Base-by-base conservation (phyloP, 2,797 vertebrate species). In the Hybognathus amarus region DNA sequence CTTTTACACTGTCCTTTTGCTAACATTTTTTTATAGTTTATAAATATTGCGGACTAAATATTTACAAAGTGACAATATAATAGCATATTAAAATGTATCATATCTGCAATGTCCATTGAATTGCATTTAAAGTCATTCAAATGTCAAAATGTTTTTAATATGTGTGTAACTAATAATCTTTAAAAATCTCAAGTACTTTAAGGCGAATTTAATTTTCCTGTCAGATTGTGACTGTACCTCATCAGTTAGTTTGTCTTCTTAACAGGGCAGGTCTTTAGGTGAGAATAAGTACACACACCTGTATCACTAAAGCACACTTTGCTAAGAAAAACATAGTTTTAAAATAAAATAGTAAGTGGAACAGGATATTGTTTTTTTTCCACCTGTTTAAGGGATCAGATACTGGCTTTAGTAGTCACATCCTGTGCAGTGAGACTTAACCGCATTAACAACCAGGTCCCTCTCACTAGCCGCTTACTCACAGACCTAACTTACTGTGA, bases 351-450 rank as follows among this genome's bases (percentile, higher is more conserved):
- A 9, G 22, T 30, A 22, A 47, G 17, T 17, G 22, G 24, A 27
- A 80, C 79, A 71, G 79, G 24, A 54, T 2, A 42, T 74, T 6
- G 20, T 30, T 82, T 64, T 9, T 13, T 50, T 75, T 74, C 45
- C 56, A 52, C 50, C 33, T 67, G 42, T 56, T 27, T 54, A 1
- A 38, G 61, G 17, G n/a, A 75, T 76, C 71, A 76, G 63, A 24
- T 67, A 17, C 12, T 68, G 63, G 47, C 81, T 45, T 56, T 82
- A 56, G 61, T 20, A 67, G n/a, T 83, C 80, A 83, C 73, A 76
- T 83, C 81, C 81, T 83, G 81, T 76, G 63, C 47, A 54, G 15
- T 38, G 20, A 75, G 4, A n/a, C 59, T 54, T 68, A 45, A 76
- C 81, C 50, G 4, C 80, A 82, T 33, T 61, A 81, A 63, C 42